These are phyloP conservation scores for crab-eating macaque (Macaca fascicularis) DNA, from an alignment of 2,113 vertebrate genomes.

Conservation along the genomic window DNA sequence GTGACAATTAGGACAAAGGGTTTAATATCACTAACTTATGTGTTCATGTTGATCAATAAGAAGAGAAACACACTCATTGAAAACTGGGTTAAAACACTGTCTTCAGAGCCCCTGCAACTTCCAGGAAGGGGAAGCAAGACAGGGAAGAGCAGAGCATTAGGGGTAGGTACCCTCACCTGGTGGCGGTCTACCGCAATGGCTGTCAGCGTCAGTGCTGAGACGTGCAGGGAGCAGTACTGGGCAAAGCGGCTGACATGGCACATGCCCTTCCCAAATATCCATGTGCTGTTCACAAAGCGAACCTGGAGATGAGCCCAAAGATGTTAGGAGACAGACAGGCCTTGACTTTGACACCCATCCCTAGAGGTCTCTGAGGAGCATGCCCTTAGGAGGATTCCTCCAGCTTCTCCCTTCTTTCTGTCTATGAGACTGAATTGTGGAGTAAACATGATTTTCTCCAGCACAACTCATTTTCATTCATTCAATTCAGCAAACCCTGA, in stretches of 20 bases:
- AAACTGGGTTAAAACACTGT: not conserved
- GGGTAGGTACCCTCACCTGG: conserved; percentile 85
- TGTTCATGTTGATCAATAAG: not conserved
- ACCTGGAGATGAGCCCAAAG: conserved; percentile 82
- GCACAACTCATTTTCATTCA: not conserved
- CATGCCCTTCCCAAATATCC: conserved; percentile 95
- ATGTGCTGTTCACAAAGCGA: conserved; percentile 95
- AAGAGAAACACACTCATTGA: not conserved
- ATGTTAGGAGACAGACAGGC: not conserved
- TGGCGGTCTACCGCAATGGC: conserved; percentile 95
- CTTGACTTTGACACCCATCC: not conserved
- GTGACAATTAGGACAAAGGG: not conserved
- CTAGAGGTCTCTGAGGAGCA: not conserved
- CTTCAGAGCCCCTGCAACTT: not conserved
- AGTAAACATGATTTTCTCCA: not conserved
- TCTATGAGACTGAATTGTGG: not conserved
- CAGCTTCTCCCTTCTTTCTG: not conserved
- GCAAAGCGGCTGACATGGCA: conserved; percentile 96
- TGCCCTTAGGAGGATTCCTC: not conserved
- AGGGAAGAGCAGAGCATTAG: not conserved
- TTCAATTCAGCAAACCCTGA: not conserved
- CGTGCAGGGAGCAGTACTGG: conserved; percentile 95
- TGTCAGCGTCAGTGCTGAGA: conserved; percentile 94
- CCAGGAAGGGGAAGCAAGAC: not conserved
- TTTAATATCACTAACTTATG: not conserved